phyloP scores from a whole-genome alignment of 2,113 vertebrate genomes.

The Glaucidium brasilianum region DNA sequence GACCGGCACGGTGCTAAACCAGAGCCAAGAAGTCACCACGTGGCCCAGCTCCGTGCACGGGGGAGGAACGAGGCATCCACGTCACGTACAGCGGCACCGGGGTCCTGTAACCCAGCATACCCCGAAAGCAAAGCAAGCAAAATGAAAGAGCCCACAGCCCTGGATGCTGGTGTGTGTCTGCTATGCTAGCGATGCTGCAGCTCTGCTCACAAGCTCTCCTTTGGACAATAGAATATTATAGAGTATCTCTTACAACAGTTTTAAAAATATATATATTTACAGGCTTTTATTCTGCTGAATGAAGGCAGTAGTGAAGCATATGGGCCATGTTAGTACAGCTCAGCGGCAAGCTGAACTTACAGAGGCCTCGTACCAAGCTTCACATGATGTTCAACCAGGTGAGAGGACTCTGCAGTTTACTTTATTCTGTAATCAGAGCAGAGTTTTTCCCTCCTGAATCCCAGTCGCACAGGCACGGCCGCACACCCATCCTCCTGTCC shows the following conservation, averaged over 20 bases:
- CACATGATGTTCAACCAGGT: background rate
- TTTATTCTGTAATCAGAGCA: background rate
- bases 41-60: rapidly evolving
- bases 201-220: background rate
- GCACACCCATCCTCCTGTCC: background rate
- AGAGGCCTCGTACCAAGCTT: background rate
- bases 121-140: background rate
- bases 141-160: background rate
- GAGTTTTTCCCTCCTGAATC: background rate
- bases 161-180: background rate
- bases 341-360: background rate
- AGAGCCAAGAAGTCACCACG: background rate
- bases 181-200: rapidly evolving
- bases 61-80: rapidly evolving
- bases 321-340: background rate
- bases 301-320: background rate
- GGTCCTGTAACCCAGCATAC: background rate
- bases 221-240: background rate
- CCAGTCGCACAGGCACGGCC: background rate
- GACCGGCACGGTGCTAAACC: background rate
- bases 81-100: rapidly evolving
- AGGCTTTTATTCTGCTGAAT: background rate
- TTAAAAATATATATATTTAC: background rate
- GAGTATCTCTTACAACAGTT: background rate
- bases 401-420: background rate